A percentile compares a stretch with the other conserved stretches of the same genome.
phyloP scores from a whole-genome alignment of 1,140 invertebrate species.

The Drosophila ogumai region DNA sequence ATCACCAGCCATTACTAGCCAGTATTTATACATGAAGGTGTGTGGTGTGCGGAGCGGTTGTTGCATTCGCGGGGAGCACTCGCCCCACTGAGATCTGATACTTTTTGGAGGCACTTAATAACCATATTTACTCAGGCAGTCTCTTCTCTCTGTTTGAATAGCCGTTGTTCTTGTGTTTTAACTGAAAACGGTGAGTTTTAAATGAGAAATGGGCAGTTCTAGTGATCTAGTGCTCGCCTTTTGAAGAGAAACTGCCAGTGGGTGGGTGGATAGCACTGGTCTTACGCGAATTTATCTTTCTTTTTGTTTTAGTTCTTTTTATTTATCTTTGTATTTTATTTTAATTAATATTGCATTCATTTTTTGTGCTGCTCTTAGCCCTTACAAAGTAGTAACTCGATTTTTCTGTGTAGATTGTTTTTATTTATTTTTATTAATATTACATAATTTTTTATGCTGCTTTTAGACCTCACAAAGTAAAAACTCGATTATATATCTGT shows the following conservation, averaged over 20 bases:
- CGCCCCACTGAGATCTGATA: not conserved
- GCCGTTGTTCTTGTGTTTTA: slow-evolving; percentile 1
- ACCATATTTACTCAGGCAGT: slow-evolving; percentile 21
- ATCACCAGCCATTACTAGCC: slow-evolving; percentile 41
- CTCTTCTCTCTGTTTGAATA: slow-evolving; percentile 16
- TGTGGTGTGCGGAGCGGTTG: slow-evolving; percentile 33
- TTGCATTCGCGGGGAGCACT: slow-evolving; percentile 18
- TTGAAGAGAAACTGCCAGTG: not conserved
- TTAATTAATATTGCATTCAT: not conserved
- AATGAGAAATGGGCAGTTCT: slow-evolving; percentile 19
- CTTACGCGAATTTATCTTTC: not conserved
- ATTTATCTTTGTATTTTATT: not conserved
- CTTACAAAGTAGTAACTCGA: not conserved
- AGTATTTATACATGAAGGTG: slow-evolving; percentile 11
- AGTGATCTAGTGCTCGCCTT: slow-evolving; percentile 23
- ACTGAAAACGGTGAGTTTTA: slow-evolving; percentile 1
- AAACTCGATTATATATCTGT: too few relatives aligned
- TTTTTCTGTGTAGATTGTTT: not conserved
- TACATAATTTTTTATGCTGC: not conserved
- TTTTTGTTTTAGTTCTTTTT: not conserved
- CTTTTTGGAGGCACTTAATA: slow-evolving; percentile 28
- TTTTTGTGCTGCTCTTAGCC: not conserved
- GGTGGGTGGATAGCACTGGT: not conserved
- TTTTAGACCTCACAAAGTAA: not conserved
- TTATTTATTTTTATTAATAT: not conserved